Base-by-base conservation (phyloP, 2,113 vertebrate genomes). In the Glaucidium brasilianum region DNA sequence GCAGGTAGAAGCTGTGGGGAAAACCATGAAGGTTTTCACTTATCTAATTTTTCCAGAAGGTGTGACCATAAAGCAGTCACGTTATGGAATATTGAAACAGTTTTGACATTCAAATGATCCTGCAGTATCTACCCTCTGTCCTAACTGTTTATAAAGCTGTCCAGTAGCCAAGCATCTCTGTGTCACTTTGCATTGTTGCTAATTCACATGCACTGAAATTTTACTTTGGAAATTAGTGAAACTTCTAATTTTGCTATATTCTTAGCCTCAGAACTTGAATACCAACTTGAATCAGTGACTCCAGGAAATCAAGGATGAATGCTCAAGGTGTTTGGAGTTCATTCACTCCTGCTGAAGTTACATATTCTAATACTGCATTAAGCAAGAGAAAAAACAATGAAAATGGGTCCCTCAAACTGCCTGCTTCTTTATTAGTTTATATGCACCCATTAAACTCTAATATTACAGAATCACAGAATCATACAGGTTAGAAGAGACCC, bases 181-280 rank as follows among this genome's bases (percentile, higher is more conserved):
- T 11, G 5, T 83, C 47, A 7, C 71, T 96, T 94, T 3, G 0
- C 14, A 4, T 35, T 89, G 53, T 68, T 88, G 67, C 50, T 53
- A 53, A 79, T 76, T 92, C 74, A 80, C 10, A 56, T 7, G 19
- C 23, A 66, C 22, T 69, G 56, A 72, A 35, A 74, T 92, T 91
- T 86, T 90, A 26, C 56, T n/a, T 29, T 3, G 27, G 53, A 78
- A 96, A 89, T 85, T 66, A 67, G 49, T 45, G 21, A 95, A 95
- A 95, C 15, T 15, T 84, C 73, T 83, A 39, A 41, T 72, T 82
- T 76, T 90, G 34, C 35, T 87, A 16, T 75, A 62, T 93, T 92
- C 73, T 93, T 96, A 96, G 59, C 73, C 71, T 71, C 72, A 92
- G 90, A 96, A 95, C 63, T 66, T 91, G 35, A 86, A 85, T 85